phyloP scores from a whole-genome alignment of 2,888 invertebrate species.

The Tetragonula carbonaria region DNA sequence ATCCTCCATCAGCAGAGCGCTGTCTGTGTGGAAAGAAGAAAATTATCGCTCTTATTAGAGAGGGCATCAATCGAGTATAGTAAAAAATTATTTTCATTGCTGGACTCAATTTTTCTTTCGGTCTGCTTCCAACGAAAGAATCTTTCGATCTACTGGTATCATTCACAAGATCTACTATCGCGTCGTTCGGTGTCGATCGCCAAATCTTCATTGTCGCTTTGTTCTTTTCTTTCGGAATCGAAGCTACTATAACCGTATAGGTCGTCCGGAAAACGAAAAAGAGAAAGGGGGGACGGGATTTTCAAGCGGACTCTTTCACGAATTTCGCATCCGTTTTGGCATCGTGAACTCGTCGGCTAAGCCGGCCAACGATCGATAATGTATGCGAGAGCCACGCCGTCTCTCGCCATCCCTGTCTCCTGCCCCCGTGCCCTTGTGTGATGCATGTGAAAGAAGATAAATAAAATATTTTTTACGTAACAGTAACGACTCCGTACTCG shows the following conservation, averaged over 20 bases:
- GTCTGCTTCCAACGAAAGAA: background rate
- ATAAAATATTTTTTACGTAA: conserved; percentile 48
- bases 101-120: background rate
- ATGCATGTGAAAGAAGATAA: conserved; percentile 42
- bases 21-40: conserved; percentile 45
- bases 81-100: conserved; percentile 46
- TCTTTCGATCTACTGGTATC: conserved; percentile 23
- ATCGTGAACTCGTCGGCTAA: conserved; percentile 54
- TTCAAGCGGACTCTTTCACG: conserved; percentile 54
- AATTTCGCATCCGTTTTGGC: conserved; percentile 73
- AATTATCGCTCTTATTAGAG: conserved; percentile 38
- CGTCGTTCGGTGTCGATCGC: conserved; percentile 11
- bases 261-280: conserved; percentile 18
- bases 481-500: conserved; percentile 2
- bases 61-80: conserved; percentile 29
- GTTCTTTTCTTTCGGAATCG: background rate
- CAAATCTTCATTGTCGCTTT: background rate
- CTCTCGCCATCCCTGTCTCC: background rate
- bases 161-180: background rate
- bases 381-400: conserved; percentile 66
- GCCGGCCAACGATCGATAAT: conserved; percentile 68
- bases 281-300: conserved; percentile 14
- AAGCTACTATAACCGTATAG: conserved; percentile 36
- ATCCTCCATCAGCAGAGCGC: background rate
- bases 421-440: conserved; percentile 8